A percentile compares a stretch with the other conserved stretches of the same genome.
These are phyloP conservation scores for Agrotis segetum DNA, from an alignment of 2,888 invertebrate species.

Conservation along the genomic window DNA sequence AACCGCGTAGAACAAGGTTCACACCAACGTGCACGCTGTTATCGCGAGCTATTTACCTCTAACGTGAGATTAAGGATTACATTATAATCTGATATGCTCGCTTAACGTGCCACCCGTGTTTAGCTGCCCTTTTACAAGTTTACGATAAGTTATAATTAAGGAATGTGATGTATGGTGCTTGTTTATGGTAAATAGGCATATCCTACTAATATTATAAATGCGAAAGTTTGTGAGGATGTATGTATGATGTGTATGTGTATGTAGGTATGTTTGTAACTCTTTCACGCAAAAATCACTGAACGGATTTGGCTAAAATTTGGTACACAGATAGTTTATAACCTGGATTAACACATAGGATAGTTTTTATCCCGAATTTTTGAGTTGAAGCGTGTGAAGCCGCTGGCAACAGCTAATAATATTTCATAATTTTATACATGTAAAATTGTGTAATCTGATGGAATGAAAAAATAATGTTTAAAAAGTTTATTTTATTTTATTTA, in stretches of 20 bases:
- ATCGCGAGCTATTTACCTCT: constrained; percentile 74
- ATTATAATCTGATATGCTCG: constrained; percentile 76
- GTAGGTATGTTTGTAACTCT: too few relatives aligned
- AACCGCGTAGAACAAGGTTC: constrained; percentile 56
- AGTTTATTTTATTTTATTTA: too few relatives aligned
- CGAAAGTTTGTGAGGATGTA: too few relatives aligned
- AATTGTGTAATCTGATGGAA: neutral
- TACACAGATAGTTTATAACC: too few relatives aligned
- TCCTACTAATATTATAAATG: neutral
- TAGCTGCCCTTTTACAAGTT: constrained; percentile 60
- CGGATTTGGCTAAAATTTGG: too few relatives aligned
- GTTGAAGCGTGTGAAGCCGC: too few relatives aligned
- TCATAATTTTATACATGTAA: neutral
- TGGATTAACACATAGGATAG: too few relatives aligned
- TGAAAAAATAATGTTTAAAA: too few relatives aligned
- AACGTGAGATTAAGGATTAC: constrained; percentile 79
- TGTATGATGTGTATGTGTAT: too few relatives aligned
- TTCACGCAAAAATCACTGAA: too few relatives aligned
- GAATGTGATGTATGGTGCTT: constrained; percentile 52
- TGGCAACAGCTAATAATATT: too few relatives aligned
- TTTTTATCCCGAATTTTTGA: too few relatives aligned
- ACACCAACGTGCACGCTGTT: constrained; percentile 66
- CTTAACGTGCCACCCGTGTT: constrained; percentile 66
- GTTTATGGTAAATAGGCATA: constrained; percentile 38
- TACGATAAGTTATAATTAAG: constrained; percentile 61